These are phyloP conservation scores for Mus minutoides DNA, from an alignment of 2,797 vertebrate species.

Conservation along the genomic window DNA sequence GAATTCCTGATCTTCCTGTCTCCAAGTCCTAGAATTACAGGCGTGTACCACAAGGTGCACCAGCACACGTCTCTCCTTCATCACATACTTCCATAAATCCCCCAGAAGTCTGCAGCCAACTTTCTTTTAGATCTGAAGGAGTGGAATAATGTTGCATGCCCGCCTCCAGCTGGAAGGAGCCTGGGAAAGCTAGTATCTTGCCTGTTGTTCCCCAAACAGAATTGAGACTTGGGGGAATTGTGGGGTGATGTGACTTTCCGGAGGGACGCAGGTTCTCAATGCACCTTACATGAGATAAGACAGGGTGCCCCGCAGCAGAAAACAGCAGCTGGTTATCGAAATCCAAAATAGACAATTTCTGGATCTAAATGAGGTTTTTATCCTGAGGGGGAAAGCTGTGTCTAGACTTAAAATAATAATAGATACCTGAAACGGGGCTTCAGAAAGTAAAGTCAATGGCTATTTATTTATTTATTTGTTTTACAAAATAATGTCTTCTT, in stretches of 20 bases:
- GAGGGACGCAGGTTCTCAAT: background rate
- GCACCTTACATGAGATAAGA: background rate
- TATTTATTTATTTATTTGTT: constrained; percentile 25
- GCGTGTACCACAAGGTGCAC: background rate
- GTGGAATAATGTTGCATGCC: background rate
- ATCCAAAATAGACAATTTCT: background rate
- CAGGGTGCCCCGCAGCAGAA: background rate
- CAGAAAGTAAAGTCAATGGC: background rate
- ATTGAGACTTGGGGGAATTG: background rate
- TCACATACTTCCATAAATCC: background rate
- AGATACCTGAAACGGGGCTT: constrained; percentile 5
- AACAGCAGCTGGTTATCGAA: background rate
- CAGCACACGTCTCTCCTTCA: background rate
- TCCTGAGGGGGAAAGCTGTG: background rate
- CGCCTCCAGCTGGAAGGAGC: background rate
- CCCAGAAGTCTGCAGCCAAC: background rate
- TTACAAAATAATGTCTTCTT: background rate
- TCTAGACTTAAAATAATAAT: background rate
- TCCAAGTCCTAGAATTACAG: background rate
- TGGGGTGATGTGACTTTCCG: background rate
- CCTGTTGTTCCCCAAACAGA: background rate
- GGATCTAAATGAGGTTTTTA: background rate
- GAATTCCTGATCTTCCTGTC: background rate
- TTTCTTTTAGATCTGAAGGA: background rate
- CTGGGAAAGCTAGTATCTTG: background rate